phyloP scores from a whole-genome alignment of 2,797 vertebrate species.

The Myripristis murdjan region DNA sequence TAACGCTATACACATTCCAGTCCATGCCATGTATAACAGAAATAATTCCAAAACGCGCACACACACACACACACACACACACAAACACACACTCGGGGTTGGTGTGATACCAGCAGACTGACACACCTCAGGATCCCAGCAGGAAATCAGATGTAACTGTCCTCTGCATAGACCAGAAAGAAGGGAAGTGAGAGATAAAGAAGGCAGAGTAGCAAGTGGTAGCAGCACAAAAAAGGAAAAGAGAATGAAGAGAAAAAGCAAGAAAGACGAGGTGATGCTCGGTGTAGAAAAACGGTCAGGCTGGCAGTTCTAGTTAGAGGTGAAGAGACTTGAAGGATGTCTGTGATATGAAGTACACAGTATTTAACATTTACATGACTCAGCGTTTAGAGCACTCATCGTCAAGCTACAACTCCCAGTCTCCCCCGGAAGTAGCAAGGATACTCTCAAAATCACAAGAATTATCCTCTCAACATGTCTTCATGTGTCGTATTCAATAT shows the following conservation, averaged over 20 bases:
- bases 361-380: conserved; percentile 36
- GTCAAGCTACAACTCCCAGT: conserved; percentile 68
- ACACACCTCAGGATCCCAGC: conserved; percentile 49
- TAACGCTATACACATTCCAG: conserved; percentile 28
- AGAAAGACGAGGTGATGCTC: conserved; percentile 1
- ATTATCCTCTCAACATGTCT: conserved; percentile 34
- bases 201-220: conserved; percentile 4
- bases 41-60: conserved; percentile 7
- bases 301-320: too few species aligned
- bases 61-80: conserved; percentile 21
- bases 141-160: conserved; percentile 44
- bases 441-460: not conserved
- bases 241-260: not conserved
- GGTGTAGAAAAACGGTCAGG: not conserved
- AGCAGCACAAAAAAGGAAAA: not conserved
- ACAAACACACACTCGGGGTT: conserved; percentile 31
- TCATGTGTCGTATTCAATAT: conserved; percentile 55
- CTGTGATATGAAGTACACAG: not conserved
- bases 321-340: conserved; percentile 14
- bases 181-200: not conserved
- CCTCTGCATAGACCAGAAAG: conserved; percentile 15
- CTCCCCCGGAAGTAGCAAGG: conserved; percentile 17
- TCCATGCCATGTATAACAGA: conserved; percentile 30
- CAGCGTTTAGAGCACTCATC: conserved; percentile 34
- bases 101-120: conserved; percentile 51